phyloP scores from a whole-genome alignment of 2,797 vertebrate species.

The Zonotrichia albicollis region DNA sequence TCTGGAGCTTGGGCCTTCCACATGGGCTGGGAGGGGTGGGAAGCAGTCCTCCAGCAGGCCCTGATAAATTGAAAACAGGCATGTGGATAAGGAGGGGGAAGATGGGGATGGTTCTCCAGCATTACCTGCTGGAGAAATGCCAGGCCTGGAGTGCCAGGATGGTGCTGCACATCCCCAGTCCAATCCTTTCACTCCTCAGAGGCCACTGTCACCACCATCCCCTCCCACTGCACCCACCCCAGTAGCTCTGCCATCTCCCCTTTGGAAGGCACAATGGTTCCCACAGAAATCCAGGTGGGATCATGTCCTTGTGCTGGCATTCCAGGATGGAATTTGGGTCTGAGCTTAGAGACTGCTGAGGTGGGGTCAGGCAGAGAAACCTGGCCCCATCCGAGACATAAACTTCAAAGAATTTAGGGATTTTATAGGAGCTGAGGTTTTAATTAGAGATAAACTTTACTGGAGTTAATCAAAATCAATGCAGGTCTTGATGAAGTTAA shows the following conservation, averaged over 20 bases:
- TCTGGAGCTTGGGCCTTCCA: background rate
- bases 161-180: background rate
- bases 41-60: background rate
- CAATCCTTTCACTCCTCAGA: background rate
- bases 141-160: background rate
- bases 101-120: background rate
- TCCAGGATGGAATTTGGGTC: background rate
- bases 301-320: background rate
- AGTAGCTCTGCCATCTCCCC: background rate
- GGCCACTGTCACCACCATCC: background rate
- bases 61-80: background rate
- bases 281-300: background rate
- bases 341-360: background rate
- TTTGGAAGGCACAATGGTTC: background rate
- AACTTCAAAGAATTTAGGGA: too few relatives aligned
- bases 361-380: background rate
- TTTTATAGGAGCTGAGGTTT: too few relatives aligned
- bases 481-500: too few relatives aligned
- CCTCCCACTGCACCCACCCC: background rate
- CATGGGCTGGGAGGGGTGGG: background rate
- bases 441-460: too few relatives aligned
- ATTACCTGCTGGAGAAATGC: background rate
- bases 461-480: too few relatives aligned
- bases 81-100: background rate
- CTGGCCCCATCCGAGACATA: too few relatives aligned